These are phyloP conservation scores for Anarrhichthys ocellatus DNA, from an alignment of 2,113 vertebrate genomes.

Conservation along the genomic window DNA sequence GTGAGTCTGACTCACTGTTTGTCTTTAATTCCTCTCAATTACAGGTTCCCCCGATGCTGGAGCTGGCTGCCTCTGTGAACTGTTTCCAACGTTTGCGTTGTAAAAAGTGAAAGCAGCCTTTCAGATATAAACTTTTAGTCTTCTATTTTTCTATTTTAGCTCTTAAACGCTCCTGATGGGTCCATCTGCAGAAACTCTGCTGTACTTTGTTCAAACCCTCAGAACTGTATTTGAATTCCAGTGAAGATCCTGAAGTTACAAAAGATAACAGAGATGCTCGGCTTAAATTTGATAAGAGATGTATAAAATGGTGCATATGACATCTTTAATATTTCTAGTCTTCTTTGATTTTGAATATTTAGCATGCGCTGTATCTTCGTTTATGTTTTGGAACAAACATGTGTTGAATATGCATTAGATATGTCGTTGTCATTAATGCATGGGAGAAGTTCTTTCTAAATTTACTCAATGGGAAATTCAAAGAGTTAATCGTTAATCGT, in stretches of 20 bases:
- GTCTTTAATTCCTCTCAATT: conserved; percentile 74
- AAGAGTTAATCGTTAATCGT: neutral
- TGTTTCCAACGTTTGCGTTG: conserved; percentile 32
- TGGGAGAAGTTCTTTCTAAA: neutral
- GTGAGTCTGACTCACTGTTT: conserved; percentile 53
- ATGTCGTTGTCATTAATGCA: too few relatives aligned
- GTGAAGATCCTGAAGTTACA: neutral
- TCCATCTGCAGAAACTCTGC: neutral
- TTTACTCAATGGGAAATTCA: neutral
- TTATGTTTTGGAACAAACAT: neutral
- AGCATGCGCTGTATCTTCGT: neutral
- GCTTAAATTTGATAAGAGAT: neutral
- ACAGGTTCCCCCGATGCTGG: conserved; percentile 53
- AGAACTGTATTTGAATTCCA: neutral
- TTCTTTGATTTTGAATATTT: neutral
- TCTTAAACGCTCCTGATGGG: neutral
- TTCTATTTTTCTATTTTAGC: conserved; percentile 6
- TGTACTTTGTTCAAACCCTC: conserved; percentile 12
- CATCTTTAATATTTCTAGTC: neutral
- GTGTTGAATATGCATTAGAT: neutral
- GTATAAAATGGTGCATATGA: neutral
- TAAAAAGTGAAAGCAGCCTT: conserved; percentile 40
- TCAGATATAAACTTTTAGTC: conserved; percentile 11
- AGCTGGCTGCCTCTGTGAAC: conserved; percentile 40
- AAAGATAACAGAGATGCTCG: neutral